Percentiles rank a stretch among this genome's conserved stretches.
phyloP scores from a whole-genome alignment of 2,113 vertebrate species.

The Natator depressus region DNA sequence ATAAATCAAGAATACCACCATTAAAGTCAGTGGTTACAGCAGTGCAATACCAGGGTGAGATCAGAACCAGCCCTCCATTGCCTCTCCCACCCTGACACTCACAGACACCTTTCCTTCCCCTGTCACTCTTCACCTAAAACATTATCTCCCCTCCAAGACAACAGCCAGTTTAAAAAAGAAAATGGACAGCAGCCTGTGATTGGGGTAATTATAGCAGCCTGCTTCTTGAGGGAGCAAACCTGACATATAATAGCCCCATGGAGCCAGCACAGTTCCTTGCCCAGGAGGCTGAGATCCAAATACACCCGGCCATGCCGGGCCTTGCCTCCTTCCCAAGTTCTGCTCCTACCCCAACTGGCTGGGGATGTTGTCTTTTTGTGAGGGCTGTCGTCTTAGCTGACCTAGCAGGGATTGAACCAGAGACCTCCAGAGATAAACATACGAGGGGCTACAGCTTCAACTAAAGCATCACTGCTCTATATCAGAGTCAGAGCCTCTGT shows the following conservation, averaged over 20 bases:
- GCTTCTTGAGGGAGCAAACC: background rate
- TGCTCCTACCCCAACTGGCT: background rate
- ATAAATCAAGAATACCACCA: background rate
- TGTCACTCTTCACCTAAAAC: too few relatives aligned
- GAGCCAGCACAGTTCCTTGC: background rate
- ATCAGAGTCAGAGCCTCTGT: background rate
- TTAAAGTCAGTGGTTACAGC: background rate
- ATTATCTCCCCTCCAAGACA: background rate
- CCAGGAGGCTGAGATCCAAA: background rate
- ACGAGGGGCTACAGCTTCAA: background rate
- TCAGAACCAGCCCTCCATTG: background rate
- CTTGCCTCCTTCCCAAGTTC: background rate
- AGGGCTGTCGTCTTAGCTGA: background rate
- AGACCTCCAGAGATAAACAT: background rate
- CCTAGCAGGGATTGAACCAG: background rate
- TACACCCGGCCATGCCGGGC: fast-evolving
- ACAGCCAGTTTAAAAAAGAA: background rate
- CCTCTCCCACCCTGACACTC: background rate
- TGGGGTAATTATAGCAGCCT: background rate
- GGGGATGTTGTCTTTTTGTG: background rate
- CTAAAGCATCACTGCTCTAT: background rate
- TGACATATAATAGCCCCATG: background rate
- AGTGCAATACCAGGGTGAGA: background rate
- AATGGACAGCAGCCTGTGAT: background rate
- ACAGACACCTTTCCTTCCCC: too few relatives aligned